phyloP scores from a whole-genome alignment of 2,888 invertebrate species.

The Drosophila melanosoma region DNA sequence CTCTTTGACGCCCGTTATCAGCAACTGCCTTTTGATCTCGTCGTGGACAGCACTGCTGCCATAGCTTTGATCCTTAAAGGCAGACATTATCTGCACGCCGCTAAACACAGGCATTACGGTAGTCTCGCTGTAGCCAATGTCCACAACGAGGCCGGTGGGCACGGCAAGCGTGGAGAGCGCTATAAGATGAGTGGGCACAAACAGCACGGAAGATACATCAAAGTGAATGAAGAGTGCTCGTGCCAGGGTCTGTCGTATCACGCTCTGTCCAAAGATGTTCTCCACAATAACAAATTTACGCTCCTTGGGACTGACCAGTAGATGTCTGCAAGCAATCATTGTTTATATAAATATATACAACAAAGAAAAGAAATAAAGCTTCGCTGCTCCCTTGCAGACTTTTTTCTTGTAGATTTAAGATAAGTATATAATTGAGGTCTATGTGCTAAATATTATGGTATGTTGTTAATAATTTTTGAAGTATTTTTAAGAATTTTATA shows the following conservation, averaged over 20 bases:
- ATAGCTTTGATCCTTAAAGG: constrained; percentile 92
- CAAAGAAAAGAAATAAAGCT: not conserved
- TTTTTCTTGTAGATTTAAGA: not conserved
- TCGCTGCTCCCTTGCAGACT: not conserved
- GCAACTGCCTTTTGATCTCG: constrained; percentile 86
- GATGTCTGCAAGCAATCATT: constrained; percentile 87
- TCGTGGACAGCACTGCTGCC: constrained; percentile 90
- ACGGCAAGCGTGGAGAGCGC: constrained; percentile 93
- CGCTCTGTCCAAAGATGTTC: constrained; percentile 92
- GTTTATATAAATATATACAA: too few relatives aligned
- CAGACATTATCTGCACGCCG: constrained; percentile 93
- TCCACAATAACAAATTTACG: constrained; percentile 96
- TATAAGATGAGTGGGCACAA: constrained; percentile 94
- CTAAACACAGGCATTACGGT: constrained; percentile 93
- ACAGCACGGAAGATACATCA: constrained; percentile 93
- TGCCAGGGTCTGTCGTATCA: constrained; percentile 94
- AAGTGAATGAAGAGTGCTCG: constrained; percentile 96
- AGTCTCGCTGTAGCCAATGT: constrained; percentile 94
- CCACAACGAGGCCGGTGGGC: constrained; percentile 92
- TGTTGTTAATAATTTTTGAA: not conserved
- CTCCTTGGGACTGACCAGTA: constrained; percentile 96
- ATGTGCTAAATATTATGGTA: not conserved
- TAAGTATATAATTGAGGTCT: not conserved
- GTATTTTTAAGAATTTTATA: not conserved
- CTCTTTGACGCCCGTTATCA: constrained; percentile 85